Base-by-base conservation (phyloP, 2,888 invertebrate genomes). In the Strigamia crassipes region DNA sequence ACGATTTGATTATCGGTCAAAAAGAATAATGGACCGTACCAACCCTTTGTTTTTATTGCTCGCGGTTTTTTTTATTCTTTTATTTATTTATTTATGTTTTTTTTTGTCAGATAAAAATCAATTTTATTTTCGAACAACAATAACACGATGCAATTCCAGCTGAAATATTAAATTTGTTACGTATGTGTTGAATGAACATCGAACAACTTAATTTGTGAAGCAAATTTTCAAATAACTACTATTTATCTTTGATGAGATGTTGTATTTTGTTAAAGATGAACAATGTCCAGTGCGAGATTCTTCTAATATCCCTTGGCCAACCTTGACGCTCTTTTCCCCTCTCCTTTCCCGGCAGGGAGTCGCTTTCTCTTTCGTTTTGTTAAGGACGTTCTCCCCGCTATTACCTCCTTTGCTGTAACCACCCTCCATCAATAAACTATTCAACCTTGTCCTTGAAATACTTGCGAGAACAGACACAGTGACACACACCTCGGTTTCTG, bases 381-480 rank as follows among this genome's bases (percentile, higher is more conserved):
- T 73, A 73, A 73, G 73, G 73, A 31, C 23, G 27, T 15, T 73
- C 27, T n/a, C 73, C 73, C 73, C 5, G 12, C 73, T 73, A 73
- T 73, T 73, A 73, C 73, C 73, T 23, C 73, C 73, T 73, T 80
- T 80, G 46, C 80, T 51, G 42, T 46, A 51, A 80, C 42, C 21
- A 51, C 81, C 41, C 56, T 66, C 41, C 31, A 81, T 34, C 81
- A 81, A 81, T 81, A 81, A 81, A 81, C 34, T 66, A 66, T 38
- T 34, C 81, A 81, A 81, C 81, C 81, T 66, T 81, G 81, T 56
- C 81, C 81, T 81, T 81, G 81, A 81, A 81, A 81, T 66, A 38
- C 46, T 81, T 61, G 23, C 38, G 18, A 66, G 81, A 23, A 61
- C 66, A 66, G 38, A 66, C 42, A 66, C 81, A 81, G 31, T 81